Evolutionary conservation across 2,113 vertebrate species (phyloP).

Genomic region (Charina bottae): DNA sequence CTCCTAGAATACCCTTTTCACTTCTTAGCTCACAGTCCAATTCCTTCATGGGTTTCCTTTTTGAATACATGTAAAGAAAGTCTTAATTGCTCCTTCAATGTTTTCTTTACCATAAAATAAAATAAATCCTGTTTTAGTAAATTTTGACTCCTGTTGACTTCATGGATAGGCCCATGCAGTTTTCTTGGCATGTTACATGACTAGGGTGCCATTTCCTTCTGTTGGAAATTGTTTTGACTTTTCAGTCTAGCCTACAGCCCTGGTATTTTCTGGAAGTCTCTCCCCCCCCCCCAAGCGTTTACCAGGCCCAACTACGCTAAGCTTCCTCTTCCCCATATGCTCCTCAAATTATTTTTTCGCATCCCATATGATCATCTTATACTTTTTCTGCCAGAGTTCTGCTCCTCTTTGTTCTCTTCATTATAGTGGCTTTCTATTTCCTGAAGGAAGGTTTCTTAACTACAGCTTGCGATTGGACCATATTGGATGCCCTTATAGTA

Average conservation of each 20-base stretch:
- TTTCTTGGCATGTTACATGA: neutral
- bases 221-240: neutral
- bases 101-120: neutral
- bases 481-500: neutral
- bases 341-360: neutral
- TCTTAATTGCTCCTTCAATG: neutral
- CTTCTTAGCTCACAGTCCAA: neutral
- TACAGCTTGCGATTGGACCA: neutral
- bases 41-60: neutral
- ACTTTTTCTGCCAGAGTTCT: slow-evolving; percentile 3
- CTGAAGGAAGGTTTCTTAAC: neutral
- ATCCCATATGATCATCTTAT: slow-evolving; percentile 3
- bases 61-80: neutral
- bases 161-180: neutral
- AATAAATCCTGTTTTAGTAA: neutral
- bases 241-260: neutral
- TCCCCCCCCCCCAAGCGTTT: neutral
- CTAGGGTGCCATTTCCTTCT: neutral
- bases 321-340: neutral
- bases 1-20: neutral
- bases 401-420: neutral
- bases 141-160: neutral
- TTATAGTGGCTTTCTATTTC: neutral
- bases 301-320: neutral
- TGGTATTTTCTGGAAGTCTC: neutral